Evolutionary conservation across 37 sponge, comb jelly and placozoan species (phyloP), one percentile per base, ranked within the genome.

Genomic region (Sycon ciliatum): DNA sequence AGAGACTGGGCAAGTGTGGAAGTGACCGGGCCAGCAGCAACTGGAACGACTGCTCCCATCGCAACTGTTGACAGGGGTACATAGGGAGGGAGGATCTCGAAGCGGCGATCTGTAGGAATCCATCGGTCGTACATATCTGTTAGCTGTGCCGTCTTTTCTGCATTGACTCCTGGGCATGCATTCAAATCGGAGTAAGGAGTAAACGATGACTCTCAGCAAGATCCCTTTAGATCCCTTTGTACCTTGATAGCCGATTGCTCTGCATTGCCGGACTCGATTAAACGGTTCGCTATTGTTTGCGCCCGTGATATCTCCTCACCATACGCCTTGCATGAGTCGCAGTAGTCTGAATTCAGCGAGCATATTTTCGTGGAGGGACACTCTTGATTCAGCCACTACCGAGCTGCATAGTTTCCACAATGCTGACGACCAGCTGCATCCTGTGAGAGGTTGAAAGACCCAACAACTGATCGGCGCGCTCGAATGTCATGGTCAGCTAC

Each of bases 361-460:
- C 49, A 42, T 4, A 82, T 46, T 6, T 72, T 77, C 16, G 39
- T 26, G 56, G 70, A 71, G 0, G 82, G 73, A 3, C 84, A 53
- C 56, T 64, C n/a, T 30, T 60, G 38, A 31, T 74, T 67, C 22
- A 83, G 64, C 84, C 84, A 83, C 39, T 73, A 23, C 0, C 42
- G 53, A 27, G 79, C 79, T 46, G 79, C 38, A 32, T 37, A 32
- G 1, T 35, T 32, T 64, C 39, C 38, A 57, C 64, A 78, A 4
- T 61, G 52, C 0, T 4, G 38, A 53, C 52, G 40, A 9, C 70
- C 70, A 3, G 39, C 64, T 29, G 73, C 79, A 33, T n/a, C 56
- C 54, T 83, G 84, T 56, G 78, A 49, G 9, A 29, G 57, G 29
- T 83, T 83, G 36, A 81, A 81, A 34, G 42, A 54, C 26, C 55